These are phyloP conservation scores for Nanger granti DNA, from an alignment of 2,113 vertebrate genomes.

Conservation along the genomic window DNA sequence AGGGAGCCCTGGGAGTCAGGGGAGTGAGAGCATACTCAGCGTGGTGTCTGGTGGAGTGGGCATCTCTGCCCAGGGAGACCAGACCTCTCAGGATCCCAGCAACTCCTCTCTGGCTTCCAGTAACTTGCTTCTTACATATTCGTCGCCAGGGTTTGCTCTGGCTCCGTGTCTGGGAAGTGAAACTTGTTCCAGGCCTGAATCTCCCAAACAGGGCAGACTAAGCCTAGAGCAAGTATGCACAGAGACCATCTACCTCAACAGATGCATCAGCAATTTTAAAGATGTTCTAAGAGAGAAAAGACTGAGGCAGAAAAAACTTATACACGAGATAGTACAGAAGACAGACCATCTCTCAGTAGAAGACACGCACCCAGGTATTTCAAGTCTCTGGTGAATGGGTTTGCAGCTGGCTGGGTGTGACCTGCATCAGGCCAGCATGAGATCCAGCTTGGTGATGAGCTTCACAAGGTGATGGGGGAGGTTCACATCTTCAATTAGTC, in stretches of 20 bases:
- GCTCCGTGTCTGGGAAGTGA: constrained; percentile 23
- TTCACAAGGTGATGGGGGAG: neutral
- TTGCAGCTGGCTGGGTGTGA: neutral
- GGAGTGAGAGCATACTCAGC: constrained; percentile 76
- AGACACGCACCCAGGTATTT: constrained; percentile 88
- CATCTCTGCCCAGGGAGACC: constrained; percentile 50
- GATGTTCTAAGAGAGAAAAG: constrained; percentile 91
- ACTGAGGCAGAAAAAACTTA: constrained; percentile 84
- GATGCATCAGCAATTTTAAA: constrained; percentile 93
- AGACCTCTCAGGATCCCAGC: constrained; percentile 57
- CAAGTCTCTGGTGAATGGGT: constrained; percentile 13
- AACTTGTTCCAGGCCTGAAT: constrained; percentile 44
- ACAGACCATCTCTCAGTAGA: constrained; percentile 86
- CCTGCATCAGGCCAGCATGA: neutral
- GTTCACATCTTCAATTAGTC: neutral
- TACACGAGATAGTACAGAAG: constrained; percentile 85
- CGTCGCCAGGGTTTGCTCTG: constrained; percentile 44
- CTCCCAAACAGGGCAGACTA: constrained; percentile 69
- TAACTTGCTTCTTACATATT: constrained; percentile 56
- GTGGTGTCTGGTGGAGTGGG: constrained; percentile 62
- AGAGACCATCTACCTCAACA: constrained; percentile 88
- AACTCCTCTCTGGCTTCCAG: constrained; percentile 54
- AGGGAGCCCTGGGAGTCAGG: constrained; percentile 79
- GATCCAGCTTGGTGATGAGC: neutral
- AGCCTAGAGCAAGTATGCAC: constrained; percentile 83